phyloP scores from a whole-genome alignment of 2,797 vertebrate species.

The Pelodytes ibericus region DNA sequence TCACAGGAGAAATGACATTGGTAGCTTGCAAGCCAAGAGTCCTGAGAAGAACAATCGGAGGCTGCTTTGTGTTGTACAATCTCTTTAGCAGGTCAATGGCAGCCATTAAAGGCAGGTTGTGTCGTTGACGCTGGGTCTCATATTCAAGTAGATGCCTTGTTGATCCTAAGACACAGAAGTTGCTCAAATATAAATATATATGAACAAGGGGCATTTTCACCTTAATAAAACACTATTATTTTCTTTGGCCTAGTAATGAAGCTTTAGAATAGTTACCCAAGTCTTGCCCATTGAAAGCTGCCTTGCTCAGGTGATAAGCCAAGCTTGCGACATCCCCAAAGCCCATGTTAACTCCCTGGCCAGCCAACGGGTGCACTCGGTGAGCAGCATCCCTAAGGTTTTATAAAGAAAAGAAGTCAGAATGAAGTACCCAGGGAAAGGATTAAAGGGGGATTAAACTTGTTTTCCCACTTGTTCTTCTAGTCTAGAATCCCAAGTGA shows the following conservation, averaged over 20 bases:
- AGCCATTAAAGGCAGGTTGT: conserved; percentile 91
- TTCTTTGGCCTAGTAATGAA: too few relatives aligned
- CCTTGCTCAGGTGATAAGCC: conserved; percentile 84
- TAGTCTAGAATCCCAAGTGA: too few relatives aligned
- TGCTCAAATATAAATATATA: background rate
- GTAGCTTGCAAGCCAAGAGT: conserved; percentile 93
- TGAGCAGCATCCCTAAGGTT: conserved; percentile 90
- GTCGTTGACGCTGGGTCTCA: conserved; percentile 89
- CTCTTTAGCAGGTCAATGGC: conserved; percentile 89
- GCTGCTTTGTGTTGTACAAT: conserved; percentile 85
- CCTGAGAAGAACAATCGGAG: conserved; percentile 86
- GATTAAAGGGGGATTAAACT: background rate
- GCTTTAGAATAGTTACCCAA: conserved; percentile 77
- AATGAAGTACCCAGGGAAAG: background rate
- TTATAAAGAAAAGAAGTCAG: background rate
- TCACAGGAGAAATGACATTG: conserved; percentile 84
- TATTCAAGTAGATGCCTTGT: conserved; percentile 88
- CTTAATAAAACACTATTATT: too few relatives aligned
- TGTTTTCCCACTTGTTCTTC: too few relatives aligned
- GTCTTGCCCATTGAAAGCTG: conserved; percentile 91
- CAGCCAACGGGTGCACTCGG: conserved; percentile 94
- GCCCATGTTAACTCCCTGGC: conserved; percentile 96
- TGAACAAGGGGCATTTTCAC: background rate
- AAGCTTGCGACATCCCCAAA: conserved; percentile 92
- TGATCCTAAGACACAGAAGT: conserved; percentile 76